A percentile compares a stretch with the other conserved stretches of the same genome.
These are phyloP conservation scores for Carettochelys insculpta DNA, from an alignment of 2,113 vertebrate species.

Conservation along the genomic window DNA sequence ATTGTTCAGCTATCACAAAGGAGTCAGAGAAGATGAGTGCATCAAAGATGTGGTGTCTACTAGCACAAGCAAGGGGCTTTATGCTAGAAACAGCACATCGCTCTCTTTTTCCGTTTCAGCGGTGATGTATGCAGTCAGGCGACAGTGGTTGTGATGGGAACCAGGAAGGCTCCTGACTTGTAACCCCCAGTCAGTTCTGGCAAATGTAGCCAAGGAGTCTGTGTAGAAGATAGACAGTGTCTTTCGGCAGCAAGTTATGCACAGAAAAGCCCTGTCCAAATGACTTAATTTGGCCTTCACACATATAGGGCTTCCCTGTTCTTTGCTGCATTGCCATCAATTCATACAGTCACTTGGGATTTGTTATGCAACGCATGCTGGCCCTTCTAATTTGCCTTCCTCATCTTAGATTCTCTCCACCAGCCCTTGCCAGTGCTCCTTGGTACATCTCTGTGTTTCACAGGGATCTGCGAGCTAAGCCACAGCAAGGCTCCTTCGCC, in stretches of 20 bases:
- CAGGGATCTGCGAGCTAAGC: not conserved
- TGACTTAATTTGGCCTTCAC: not conserved
- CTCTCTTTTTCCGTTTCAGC: conserved; percentile 17
- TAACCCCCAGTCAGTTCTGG: conserved; percentile 1
- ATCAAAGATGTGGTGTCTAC: conserved; percentile 4
- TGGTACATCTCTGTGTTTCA: not conserved
- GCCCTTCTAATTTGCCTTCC: not conserved
- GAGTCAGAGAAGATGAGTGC: conserved; percentile 24
- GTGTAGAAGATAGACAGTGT: not conserved
- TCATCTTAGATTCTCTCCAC: not conserved
- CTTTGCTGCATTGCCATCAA: not conserved
- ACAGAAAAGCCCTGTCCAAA: not conserved
- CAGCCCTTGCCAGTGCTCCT: fast-evolving
- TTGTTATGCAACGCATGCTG: not conserved
- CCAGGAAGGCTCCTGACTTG: conserved; percentile 14
- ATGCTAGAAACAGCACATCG: not conserved
- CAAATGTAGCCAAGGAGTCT: not conserved
- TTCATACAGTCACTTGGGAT: not conserved
- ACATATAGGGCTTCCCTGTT: not conserved
- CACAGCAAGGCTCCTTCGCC: not conserved
- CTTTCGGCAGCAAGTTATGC: not conserved
- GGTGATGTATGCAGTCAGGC: not conserved
- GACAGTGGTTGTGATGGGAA: conserved; percentile 16
- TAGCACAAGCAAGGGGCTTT: conserved; percentile 7
- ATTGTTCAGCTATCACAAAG: conserved; percentile 33